These are phyloP conservation scores for Lordiphosa mommai DNA, from an alignment of 1,140 invertebrate species.

Conservation along the genomic window DNA sequence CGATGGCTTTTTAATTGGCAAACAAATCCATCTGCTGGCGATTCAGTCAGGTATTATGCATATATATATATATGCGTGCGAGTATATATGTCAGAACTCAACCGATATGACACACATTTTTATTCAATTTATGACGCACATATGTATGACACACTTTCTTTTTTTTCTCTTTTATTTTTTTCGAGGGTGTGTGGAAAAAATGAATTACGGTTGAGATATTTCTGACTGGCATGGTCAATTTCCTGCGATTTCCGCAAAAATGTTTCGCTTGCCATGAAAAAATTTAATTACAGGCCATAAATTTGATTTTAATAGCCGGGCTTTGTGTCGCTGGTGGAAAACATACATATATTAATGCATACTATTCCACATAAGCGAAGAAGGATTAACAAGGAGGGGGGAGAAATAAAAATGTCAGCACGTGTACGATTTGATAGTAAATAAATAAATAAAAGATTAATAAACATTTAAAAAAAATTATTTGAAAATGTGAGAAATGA, in stretches of 20 bases:
- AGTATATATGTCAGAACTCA: slow-evolving; percentile 44
- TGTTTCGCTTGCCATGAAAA: slow-evolving; percentile 23
- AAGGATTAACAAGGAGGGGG: slow-evolving; percentile 2
- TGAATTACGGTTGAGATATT: slow-evolving; percentile 33
- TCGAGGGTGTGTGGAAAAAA: slow-evolving; percentile 36
- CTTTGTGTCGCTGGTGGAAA: slow-evolving; percentile 49
- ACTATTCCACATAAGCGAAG: background rate
- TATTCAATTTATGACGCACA: slow-evolving; percentile 59
- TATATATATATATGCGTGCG: background rate
- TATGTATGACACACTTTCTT: slow-evolving; percentile 62
- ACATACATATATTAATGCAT: slow-evolving; percentile 22
- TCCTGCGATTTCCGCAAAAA: slow-evolving; percentile 58
- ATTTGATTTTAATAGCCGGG: slow-evolving; percentile 65
- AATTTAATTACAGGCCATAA: slow-evolving; percentile 73
- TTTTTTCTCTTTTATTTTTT: slow-evolving; percentile 13
- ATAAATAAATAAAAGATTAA: no score
- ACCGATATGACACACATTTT: slow-evolving; percentile 65
- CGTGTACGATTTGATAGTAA: no score
- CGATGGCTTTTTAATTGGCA: slow-evolving; percentile 51
- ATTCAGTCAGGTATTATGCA: slow-evolving; percentile 51
- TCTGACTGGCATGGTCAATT: slow-evolving; percentile 53
- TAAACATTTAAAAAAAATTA: no score
- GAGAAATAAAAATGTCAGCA: no score
- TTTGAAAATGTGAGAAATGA: no score
- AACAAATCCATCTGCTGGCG: slow-evolving; percentile 8